phyloP scores from a whole-genome alignment of 2,797 vertebrate genomes.

The Clarias pachynema region DNA sequence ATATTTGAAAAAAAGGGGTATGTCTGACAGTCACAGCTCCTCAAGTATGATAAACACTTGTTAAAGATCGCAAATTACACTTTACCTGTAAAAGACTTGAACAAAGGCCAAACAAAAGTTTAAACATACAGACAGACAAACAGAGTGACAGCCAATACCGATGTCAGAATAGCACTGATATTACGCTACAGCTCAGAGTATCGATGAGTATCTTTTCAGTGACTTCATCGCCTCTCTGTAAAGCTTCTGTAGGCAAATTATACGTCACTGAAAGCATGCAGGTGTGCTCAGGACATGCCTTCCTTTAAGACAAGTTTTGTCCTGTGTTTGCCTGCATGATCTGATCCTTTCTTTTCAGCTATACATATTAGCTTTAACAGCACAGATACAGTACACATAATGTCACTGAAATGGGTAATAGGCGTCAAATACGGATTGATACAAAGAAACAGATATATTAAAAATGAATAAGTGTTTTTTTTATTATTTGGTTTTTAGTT shows the following conservation, averaged over 20 bases:
- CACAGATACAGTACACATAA: background rate
- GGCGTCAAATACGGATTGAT: background rate
- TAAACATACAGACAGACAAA: background rate
- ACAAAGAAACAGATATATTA: background rate
- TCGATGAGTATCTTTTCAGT: too few species aligned
- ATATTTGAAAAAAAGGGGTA: background rate
- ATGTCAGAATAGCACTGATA: too few species aligned
- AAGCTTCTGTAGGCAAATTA: background rate
- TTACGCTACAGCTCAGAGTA: too few species aligned
- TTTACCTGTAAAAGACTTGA: background rate
- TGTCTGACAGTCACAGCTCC: background rate
- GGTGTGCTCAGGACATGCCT: background rate
- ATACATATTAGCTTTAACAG: background rate
- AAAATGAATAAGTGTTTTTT: too few species aligned
- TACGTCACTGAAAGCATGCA: background rate
- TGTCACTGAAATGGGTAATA: background rate
- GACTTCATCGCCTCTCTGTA: too few species aligned
- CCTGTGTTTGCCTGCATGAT: background rate
- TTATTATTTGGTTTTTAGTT: background rate
- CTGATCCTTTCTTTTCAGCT: background rate
- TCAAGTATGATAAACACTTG: background rate
- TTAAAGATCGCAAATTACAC: background rate
- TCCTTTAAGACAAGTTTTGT: background rate
- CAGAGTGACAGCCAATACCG: background rate
- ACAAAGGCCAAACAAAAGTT: background rate